These are phyloP conservation scores for Balaenoptera acutorostrata DNA, from an alignment of 2,113 vertebrate species.

Conservation along the genomic window DNA sequence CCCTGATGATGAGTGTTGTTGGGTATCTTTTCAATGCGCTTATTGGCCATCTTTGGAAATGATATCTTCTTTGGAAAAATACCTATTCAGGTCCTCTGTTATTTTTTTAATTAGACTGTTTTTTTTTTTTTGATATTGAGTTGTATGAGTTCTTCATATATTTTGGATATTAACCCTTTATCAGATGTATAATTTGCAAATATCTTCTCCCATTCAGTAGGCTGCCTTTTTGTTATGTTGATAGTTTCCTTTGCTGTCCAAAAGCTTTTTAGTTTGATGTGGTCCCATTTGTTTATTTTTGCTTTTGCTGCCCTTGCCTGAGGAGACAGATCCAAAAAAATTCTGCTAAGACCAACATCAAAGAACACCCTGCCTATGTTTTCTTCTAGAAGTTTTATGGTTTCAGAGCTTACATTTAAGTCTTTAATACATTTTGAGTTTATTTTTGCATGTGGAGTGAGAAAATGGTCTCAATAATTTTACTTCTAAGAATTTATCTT, in stretches of 20 bases:
- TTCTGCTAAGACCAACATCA: neutral
- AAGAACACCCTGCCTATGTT: neutral
- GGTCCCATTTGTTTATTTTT: neutral
- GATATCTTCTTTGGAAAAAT: neutral
- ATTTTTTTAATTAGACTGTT: neutral
- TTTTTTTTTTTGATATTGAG: neutral
- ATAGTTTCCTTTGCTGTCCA: neutral
- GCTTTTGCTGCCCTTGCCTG: neutral
- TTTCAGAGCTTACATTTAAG: neutral
- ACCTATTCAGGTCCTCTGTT: neutral
- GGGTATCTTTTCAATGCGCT: neutral
- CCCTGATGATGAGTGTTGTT: neutral
- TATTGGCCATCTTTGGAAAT: neutral
- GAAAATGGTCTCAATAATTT: neutral
- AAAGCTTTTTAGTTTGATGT: neutral
- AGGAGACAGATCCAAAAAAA: neutral
- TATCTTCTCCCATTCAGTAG: neutral
- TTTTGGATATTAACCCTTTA: neutral
- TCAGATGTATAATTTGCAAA: neutral
- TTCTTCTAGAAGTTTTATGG: neutral
- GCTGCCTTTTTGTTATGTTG: neutral
- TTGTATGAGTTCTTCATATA: neutral
- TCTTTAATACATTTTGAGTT: neutral
- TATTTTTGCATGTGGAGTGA: neutral
- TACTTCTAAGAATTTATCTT: conserved; percentile 26